Evolutionary conservation across 2,797 vertebrate species (phyloP), one percentile per base, ranked within the genome.

Genomic region (Malurus leucopterus): DNA sequence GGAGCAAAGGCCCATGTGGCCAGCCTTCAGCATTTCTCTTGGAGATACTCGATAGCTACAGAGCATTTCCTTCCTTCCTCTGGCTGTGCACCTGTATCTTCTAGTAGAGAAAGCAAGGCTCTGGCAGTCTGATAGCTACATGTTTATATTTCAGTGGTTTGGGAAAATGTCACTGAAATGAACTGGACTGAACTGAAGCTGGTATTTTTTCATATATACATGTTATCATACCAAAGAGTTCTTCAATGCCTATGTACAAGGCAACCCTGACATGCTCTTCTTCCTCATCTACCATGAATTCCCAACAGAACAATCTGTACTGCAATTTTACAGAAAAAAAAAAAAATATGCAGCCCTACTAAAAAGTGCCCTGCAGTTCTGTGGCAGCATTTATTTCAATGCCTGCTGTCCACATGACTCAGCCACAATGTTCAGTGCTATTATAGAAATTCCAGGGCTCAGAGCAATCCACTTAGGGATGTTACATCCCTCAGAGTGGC

Each of bases 401-500:
- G 21, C 30, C 36, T 34, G 19, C 30, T 51, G 16, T 9, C 19
- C n/a, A 24, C 27, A 46, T 0, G 1, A 67, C n/a, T 67, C 57
- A 38, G 65, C 15, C 61, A 46, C 61, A 46, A 13, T 23, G 18
- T 27, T 76, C 61, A 40, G 23, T 19, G 41, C 44, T 63, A 8
- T 61, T 24, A 79, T 1, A 87, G 43, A 89, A 71, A 82, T 80
- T 58, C 87, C 58, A 9, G 4, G 24, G 26, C 61, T 70, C 57
- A 76, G 22, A 79, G 41, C 58, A 70, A 57, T 58, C 43, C 43
- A 8, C 23, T 55, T 29, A 8, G 8, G 38, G 68, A 86, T 0
- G 1, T 22, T 38, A 51, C 5, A 55, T 41, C 32, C 29, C 58
- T 44, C 46, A 77, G 32, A 83, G 32, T 0, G 0, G 8, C 44